Base-by-base conservation (phyloP, 2,113 vertebrate genomes). In the Falco punctatus region DNA sequence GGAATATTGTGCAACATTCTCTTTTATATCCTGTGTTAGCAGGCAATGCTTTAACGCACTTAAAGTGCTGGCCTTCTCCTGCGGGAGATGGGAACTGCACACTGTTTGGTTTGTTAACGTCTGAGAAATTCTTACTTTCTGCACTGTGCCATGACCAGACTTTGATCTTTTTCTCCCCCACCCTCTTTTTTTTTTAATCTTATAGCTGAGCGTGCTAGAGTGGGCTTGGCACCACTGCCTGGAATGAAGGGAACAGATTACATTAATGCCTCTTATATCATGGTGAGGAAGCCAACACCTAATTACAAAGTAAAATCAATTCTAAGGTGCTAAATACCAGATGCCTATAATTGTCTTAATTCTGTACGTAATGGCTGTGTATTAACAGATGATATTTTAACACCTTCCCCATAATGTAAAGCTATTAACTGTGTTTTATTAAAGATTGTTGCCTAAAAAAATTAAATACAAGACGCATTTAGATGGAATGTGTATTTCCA, bases 211-310 rank as follows among this genome's bases (percentile, higher is more conserved):
- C 98, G 98, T 97, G 99, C 99, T 62, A 98, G 99, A 95, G 99
- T 99, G 83, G 98, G 99, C 55, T 98, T 99, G 40, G 99, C 99
- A 72, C 99, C 99, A 2, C 96, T 99, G 96, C 99, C 99, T 90
- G 99, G 99, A 93, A 98, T 99, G 98, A 99, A 99, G 97, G 99
- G 99, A 97, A 99, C 98, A 26, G 99, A 99, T 97, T 99, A 99
- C 98, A 99, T 99, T 96, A 99, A 99, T 94, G 99, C 99, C 91
- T 99, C 99, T 96, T 99, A 99, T 93, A 99, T 99, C 98, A 99
- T 99, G 99, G 99, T 99, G 96, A 99, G 99, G 96, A 96, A 96
- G 92, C 96, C 96, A 94, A 96, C 97, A 93, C 86, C 94, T 97
- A 94, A 95, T 94, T 96, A 95, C 88, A 90, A 97, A 98, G 90